Evolutionary conservation across 2,797 vertebrate genomes (phyloP), one percentile per base, ranked within the genome.

Genomic region (Thripadectes ignobilis): DNA sequence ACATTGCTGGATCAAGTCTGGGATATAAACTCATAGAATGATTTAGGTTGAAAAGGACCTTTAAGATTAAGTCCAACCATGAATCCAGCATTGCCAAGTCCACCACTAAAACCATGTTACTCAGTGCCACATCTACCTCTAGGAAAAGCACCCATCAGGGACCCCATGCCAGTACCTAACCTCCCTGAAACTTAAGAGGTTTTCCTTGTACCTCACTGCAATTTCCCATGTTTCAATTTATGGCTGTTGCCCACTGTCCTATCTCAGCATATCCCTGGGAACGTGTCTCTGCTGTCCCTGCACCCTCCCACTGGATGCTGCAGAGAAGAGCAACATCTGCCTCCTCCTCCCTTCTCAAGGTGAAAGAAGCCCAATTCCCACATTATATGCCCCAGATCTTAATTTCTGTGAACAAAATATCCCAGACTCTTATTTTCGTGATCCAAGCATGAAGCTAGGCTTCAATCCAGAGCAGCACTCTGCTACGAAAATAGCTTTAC

Each of bases 1-100:
- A 54, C 1, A 2, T 0, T 29, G 49, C 49, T 75, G 23, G 26
- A 85, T 7, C 0, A 0, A 77, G 19, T 74, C 9, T 55, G 15
- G 29, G 7, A 24, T 20, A 72, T 2, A 34, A 29, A 72, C 36
- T 61, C n/a, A 21, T 4, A 10, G 6, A 69, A 58, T 7, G 11
- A 62, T 10, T 62, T 15, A 63, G 21, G 54, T 4, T 62, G 48
- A 18, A 61, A 73, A 45, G 9, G 17, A 67, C 22, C 24, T 57
- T 39, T 36, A 51, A 78, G 23, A 67, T 22, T 0, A 0, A 73
- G 22, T 36, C 16, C 49, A 51, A 24, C 3, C 0, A 2, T 51
- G 45, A 67, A 83, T 3, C 24, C 15, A 55, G 22, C 14, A 51
- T 3, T 45, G 21, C 23, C 18, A 57, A 58, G n/a, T 63, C 38